Conservation (phyloP, 2,113 vertebrate species). For the Ginglymostoma cirratum region DNA sequence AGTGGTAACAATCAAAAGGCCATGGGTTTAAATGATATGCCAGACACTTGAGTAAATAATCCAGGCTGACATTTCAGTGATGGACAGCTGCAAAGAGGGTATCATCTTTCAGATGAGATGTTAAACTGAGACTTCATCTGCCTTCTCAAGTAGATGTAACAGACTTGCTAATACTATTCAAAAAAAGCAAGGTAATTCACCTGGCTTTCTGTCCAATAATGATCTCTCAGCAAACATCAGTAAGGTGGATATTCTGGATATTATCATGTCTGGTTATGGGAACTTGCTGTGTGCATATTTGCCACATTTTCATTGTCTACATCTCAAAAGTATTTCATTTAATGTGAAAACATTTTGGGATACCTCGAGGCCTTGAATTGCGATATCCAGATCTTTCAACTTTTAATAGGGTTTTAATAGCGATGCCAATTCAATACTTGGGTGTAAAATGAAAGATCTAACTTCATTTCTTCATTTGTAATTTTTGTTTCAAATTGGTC, state of each 20-base stretch:
- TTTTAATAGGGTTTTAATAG: not conserved
- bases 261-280: not conserved
- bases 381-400: not conserved
- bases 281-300: not conserved
- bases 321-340: not conserved
- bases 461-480: not conserved
- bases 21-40: too few species aligned
- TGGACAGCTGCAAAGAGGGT: too few species aligned
- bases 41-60: too few species aligned
- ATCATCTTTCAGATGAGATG: too few species aligned
- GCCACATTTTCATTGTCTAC: not conserved
- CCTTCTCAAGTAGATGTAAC: too few species aligned
- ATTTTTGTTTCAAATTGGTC: not conserved
- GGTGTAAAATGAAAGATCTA: not conserved
- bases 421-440: not conserved
- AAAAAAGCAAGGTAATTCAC: too few species aligned
- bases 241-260: not conserved
- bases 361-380: not conserved
- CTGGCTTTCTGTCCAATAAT: too few species aligned
- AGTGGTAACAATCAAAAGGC: too few species aligned
- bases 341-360: not conserved
- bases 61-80: too few species aligned
- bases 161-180: too few species aligned
- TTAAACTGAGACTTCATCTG: too few species aligned
- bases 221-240: too few species aligned